Evolutionary conservation across 2,113 vertebrate species (phyloP), one percentile per base, ranked within the genome.

Genomic region (Pholis gunnellus): DNA sequence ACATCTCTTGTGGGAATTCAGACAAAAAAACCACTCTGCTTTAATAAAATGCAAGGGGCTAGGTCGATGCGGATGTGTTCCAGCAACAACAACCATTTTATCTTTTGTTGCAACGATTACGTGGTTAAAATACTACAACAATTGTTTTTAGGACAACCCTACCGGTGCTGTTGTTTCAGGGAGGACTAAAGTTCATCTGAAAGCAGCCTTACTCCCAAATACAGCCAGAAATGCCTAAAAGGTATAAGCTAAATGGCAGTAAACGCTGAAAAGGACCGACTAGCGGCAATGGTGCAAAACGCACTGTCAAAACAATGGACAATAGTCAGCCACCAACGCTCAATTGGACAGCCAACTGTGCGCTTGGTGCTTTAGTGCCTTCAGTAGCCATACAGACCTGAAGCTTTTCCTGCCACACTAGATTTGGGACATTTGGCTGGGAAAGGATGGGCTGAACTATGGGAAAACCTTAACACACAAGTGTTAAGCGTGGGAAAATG

Each of bases 401-500:
- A 64, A 61, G 67, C 38, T 76, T 89, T 79, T 81, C 54, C 54
- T 81, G 66, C 57, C 81, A 36, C 72, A 54, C 86, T 61, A 52
- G 56, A 78, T 81, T 80, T 64, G 71, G 67, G 61, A 82, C 36
- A 73, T 87, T 81, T 88, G 78, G 82, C 80, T 86, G 67, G 52
- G 84, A 87, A 67, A 82, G 27, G 60, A 85, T 78, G 74, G 79
- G 67, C 80, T 86, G 75, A 64, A 50, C 87, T 83, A 73, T 86
- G 87, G 88, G 88, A 85, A 90, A 88, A 85, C 83, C 86, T 81
- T 57, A 87, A 85, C 76, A 84, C 77, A 76, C 67, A 40, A 71
- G 59, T 40, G 72, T 63, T 72, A 66, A 82, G 84, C 64, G 60
- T 91, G 89, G 91, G 88, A 89, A 91, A 91, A 89, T 56, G 52